Evolutionary conservation across 1,140 invertebrate species (phyloP).

Genomic region (Euura saliciscinereae): DNA sequence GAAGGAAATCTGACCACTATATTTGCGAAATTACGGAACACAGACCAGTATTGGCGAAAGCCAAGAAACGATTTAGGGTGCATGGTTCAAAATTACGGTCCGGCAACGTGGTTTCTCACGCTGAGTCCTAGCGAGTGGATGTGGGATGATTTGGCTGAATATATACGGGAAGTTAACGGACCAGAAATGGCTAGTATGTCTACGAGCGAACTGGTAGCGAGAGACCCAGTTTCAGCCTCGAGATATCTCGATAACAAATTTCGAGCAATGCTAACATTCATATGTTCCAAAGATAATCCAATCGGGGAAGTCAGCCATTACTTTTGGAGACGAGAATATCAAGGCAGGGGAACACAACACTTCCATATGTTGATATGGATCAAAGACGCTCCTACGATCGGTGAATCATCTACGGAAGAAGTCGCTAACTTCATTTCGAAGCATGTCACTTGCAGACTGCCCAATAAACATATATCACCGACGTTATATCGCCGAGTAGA

Average conservation of each 20-base stretch:
- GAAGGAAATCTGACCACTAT: conserved; percentile 27
- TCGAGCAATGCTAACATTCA: conserved; percentile 35
- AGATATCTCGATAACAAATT: conserved; percentile 36
- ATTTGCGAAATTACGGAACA: no score
- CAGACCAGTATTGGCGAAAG: no score
- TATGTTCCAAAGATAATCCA: conserved; percentile 28
- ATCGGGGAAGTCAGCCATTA: conserved; percentile 33
- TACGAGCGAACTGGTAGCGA: no score
- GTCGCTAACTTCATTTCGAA: no score
- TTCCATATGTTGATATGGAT: no score
- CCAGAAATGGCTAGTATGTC: conserved; percentile 5
- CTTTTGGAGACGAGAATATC: conserved; percentile 36
- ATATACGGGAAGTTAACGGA: conserved; percentile 27
- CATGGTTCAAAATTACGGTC: conserved; percentile 27
- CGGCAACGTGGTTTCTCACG: not conserved
- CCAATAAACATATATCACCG: no score
- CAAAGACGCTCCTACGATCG: no score
- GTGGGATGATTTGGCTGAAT: conserved; percentile 20
- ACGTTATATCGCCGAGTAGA: no score
- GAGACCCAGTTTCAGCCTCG: no score
- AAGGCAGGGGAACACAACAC: not conserved
- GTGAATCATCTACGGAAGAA: no score
- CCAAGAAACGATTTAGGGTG: not conserved
- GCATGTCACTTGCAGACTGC: no score
- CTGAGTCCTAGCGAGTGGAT: no score